Evolutionary conservation across 2,113 vertebrate species (phyloP).

Genomic region (Sebastes fasciatus): DNA sequence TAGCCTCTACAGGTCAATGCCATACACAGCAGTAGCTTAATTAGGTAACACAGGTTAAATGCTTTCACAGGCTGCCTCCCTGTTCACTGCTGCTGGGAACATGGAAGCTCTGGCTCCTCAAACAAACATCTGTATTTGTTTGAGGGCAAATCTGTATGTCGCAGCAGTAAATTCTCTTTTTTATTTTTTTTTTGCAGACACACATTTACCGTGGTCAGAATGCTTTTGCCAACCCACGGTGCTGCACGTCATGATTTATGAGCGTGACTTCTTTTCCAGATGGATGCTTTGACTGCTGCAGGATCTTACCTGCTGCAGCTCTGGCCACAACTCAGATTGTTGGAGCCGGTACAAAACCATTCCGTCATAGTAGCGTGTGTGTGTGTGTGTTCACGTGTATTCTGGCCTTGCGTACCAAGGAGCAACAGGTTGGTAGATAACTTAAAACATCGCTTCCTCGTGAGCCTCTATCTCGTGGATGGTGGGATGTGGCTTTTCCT

Average conservation of each 20-base stretch:
- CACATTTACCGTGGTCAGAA: constrained; percentile 52
- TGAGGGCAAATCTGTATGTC: constrained; percentile 61
- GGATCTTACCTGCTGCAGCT: constrained; percentile 58
- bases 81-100: constrained; percentile 64
- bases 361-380: constrained; percentile 3
- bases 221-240: constrained; percentile 56
- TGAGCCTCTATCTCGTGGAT: constrained; percentile 13
- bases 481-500: constrained; percentile 17
- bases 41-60: constrained; percentile 42
- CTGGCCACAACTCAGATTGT: constrained; percentile 39
- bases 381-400: constrained; percentile 20
- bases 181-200: constrained; percentile 43
- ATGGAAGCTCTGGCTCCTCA: constrained; percentile 41
- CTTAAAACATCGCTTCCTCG: constrained; percentile 28
- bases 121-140: constrained; percentile 79
- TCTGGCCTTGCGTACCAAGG: constrained; percentile 25
- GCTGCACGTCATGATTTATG: constrained; percentile 72
- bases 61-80: constrained; percentile 60
- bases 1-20: constrained; percentile 8
- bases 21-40: constrained; percentile 37
- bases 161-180: constrained; percentile 54
- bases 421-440: constrained; percentile 42
- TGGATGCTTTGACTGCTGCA: constrained; percentile 59
- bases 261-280: constrained; percentile 77
- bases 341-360: constrained; percentile 31